These are phyloP conservation scores for Oscheius onirici DNA, from an alignment of 2,888 invertebrate species.

Conservation along the genomic window DNA sequence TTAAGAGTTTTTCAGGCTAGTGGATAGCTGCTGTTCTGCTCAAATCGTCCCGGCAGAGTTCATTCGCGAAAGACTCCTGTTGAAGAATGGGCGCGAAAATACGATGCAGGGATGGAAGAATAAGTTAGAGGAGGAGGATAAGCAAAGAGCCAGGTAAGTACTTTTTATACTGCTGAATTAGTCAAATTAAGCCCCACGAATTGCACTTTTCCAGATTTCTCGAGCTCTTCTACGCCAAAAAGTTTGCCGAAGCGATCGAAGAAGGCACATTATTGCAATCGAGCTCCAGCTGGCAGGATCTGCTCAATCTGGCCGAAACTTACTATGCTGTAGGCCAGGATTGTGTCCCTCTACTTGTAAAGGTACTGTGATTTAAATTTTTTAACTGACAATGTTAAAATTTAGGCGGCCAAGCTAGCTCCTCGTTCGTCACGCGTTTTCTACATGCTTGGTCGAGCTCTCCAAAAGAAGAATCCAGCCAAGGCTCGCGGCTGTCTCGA, in stretches of 20 bases:
- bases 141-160: background rate
- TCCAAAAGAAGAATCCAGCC: conserved; percentile 37
- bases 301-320: conserved; percentile 40
- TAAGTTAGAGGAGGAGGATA: background rate
- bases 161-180: background rate
- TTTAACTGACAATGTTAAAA: background rate
- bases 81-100: background rate
- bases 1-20: background rate
- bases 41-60: background rate
- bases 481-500: conserved; percentile 44
- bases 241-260: conserved; percentile 17
- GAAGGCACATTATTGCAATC: conserved; percentile 25
- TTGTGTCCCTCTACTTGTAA: conserved; percentile 41
- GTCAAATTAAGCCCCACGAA: background rate
- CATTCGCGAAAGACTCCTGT: background rate
- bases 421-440: conserved; percentile 45
- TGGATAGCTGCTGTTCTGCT: conserved; percentile 6
- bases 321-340: conserved; percentile 27
- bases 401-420: conserved; percentile 45
- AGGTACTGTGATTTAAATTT: conserved; percentile 22
- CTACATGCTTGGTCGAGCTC: conserved; percentile 38
- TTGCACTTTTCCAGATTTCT: background rate
- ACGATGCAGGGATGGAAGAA: background rate
- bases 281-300: conserved; percentile 29
- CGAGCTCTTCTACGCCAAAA: conserved; percentile 3